These are phyloP conservation scores for Orthonychiurus folsomi DNA, from an alignment of 2,888 invertebrate genomes.

Conservation along the genomic window DNA sequence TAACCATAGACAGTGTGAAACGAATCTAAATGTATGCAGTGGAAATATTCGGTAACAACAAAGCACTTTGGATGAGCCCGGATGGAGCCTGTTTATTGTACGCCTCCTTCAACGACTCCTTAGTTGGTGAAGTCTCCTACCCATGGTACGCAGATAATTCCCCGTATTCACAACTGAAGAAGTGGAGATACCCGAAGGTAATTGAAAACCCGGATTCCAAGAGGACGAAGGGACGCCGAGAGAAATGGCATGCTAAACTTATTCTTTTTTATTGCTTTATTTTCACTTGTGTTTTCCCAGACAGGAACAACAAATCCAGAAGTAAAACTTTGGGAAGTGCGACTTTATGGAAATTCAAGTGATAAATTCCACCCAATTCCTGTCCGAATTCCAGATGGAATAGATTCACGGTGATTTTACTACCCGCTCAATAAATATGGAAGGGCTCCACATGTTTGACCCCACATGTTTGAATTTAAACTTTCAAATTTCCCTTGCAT, in stretches of 20 bases:
- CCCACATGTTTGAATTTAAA: no score
- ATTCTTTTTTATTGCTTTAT: no score
- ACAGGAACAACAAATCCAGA: constrained; percentile 69
- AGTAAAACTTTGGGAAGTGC: constrained; percentile 65
- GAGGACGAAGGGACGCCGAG: no score
- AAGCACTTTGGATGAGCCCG: constrained; percentile 76
- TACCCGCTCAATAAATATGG: no score
- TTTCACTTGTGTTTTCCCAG: no score
- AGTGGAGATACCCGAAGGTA: constrained; percentile 65
- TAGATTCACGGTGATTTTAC: constrained; percentile 10
- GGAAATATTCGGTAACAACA: constrained; percentile 60
- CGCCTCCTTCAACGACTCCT: constrained; percentile 64
- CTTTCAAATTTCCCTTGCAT: neutral
- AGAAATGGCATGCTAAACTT: no score
- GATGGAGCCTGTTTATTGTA: constrained; percentile 67
- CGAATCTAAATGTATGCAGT: constrained; percentile 44
- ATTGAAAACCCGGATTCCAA: no score
- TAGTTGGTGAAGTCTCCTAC: constrained; percentile 62
- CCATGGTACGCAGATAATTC: constrained; percentile 55
- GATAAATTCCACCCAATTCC: constrained; percentile 1
- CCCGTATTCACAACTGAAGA: constrained; percentile 58
- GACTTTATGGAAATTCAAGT: constrained; percentile 51
- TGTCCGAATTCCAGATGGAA: constrained; percentile 12
- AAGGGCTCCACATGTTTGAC: no score
- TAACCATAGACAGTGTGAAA: neutral